These are phyloP conservation scores for Tachysurus vachellii DNA, from an alignment of 2,113 vertebrate species.

Conservation along the genomic window DNA sequence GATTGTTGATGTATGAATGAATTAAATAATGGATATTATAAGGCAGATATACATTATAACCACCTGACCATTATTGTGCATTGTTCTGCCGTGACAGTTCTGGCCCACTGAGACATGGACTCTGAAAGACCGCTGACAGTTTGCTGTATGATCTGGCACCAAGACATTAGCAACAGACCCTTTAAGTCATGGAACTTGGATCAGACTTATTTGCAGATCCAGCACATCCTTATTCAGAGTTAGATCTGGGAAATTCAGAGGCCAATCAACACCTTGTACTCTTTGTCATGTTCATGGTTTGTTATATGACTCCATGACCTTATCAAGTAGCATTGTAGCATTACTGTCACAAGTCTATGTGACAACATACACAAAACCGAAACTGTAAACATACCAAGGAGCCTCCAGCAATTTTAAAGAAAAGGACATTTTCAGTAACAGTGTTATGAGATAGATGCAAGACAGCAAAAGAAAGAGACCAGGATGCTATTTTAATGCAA, in stretches of 20 bases:
- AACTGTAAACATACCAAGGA: background rate
- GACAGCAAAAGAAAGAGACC: background rate
- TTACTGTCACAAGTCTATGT: background rate
- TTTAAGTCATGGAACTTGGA: no score
- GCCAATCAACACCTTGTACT: no score
- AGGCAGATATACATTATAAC: background rate
- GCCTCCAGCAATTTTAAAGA: background rate
- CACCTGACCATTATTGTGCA: no score
- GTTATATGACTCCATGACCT: background rate
- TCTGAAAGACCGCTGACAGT: no score
- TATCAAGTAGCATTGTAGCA: background rate
- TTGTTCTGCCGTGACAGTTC: background rate
- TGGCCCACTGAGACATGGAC: no score
- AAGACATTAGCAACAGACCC: no score
- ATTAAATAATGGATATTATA: background rate
- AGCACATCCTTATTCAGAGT: no score
- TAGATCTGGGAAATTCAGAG: no score
- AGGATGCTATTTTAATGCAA: conserved; percentile 34
- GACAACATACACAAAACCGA: conserved; percentile 3
- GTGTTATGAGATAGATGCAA: background rate
- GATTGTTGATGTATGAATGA: background rate
- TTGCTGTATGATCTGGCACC: no score
- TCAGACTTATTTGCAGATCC: no score
- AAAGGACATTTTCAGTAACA: background rate
- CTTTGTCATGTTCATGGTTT: background rate